These are phyloP conservation scores for Xestia c-nigrum DNA, from an alignment of 2,888 invertebrate genomes.

Conservation along the genomic window DNA sequence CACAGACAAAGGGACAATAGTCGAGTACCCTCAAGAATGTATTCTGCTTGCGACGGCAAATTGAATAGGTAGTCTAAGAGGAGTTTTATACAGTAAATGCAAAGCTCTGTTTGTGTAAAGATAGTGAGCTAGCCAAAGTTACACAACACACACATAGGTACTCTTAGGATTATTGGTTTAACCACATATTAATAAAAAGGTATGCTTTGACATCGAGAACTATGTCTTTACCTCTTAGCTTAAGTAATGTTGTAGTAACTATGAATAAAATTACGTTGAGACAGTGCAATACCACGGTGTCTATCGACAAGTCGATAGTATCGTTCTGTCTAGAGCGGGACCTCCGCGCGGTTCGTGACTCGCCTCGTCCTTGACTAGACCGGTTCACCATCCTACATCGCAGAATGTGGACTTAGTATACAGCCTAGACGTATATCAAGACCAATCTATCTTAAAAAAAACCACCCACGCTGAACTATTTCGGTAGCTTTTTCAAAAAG, in stretches of 20 bases:
- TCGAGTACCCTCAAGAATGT: conserved; percentile 30
- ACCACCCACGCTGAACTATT: conserved; percentile 48
- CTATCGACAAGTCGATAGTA: conserved; percentile 20
- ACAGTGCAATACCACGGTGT: conserved; percentile 14
- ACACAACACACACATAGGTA: background rate
- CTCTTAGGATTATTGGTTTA: background rate
- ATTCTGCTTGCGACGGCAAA: conserved; percentile 30
- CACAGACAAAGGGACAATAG: conserved; percentile 50
- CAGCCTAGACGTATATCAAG: conserved; percentile 51
- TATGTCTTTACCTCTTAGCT: background rate
- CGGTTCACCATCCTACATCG: conserved; percentile 63
- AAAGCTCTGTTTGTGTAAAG: background rate
- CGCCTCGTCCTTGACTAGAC: conserved; percentile 65
- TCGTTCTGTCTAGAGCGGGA: conserved; percentile 50
- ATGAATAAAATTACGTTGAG: conserved; percentile 30
- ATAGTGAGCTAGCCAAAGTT: conserved; percentile 1
- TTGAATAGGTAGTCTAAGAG: conserved; percentile 21
- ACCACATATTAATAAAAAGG: conserved; percentile 6
- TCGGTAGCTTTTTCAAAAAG: conserved; percentile 24
- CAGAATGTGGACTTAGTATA: conserved; percentile 39
- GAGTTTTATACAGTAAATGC: conserved; percentile 18
- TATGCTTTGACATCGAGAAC: background rate
- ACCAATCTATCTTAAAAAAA: conserved; percentile 36
- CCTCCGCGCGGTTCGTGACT: conserved; percentile 63
- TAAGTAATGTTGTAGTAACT: conserved; percentile 10